Base-by-base conservation (phyloP, 2,888 invertebrate species). In the Tribolium freemani region DNA sequence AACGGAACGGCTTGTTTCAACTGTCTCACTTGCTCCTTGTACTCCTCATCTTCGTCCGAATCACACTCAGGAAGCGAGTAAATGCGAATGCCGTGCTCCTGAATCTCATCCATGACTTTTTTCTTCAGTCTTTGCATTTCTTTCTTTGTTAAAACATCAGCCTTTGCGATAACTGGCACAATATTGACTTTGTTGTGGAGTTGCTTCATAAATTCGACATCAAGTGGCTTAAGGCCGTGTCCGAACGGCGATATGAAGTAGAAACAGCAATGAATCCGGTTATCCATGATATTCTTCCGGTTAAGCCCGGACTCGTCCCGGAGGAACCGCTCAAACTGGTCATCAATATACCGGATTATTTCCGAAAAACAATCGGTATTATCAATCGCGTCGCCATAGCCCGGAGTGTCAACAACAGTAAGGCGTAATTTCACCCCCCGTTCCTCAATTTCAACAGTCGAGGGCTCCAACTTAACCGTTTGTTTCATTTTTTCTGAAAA, bases 241-340 rank as follows among this genome's bases (percentile, higher is more conserved):
- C 98, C 98, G 87, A 96, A 96, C 0, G 98, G 98, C 68, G 97
- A 97, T 85, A 98, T 96, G 87, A 98, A 98, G 87, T 98, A 98
- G 86, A 98, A 96, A 88, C 95, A 98, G 88, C 98, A 98, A 85
- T 99, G 98, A 80, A 99, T 96, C 83, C 98, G 91, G 87, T 97
- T 98, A 87, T 99, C 98, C 69, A 97, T 93, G 80, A 99, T 98
- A 86, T 98, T 97, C 76, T 97, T 92, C 54, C 98, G 91, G 87
- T 99, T 98, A 51, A 98, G 89, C 0, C 98, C 98, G 83, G 97
- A 97, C 88, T 98, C 98, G 82, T 96, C 96, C 46, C 95, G 91
- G 61, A 96, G 87, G 86, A 94, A 96, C 76, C 96, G 89, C 87
- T 97, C 96, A 87, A 97, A 99, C 86, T 98, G 98, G 83, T 98